Evolutionary conservation across 2,888 invertebrate species (phyloP).

Genomic region (Hypena proboscidalis): DNA sequence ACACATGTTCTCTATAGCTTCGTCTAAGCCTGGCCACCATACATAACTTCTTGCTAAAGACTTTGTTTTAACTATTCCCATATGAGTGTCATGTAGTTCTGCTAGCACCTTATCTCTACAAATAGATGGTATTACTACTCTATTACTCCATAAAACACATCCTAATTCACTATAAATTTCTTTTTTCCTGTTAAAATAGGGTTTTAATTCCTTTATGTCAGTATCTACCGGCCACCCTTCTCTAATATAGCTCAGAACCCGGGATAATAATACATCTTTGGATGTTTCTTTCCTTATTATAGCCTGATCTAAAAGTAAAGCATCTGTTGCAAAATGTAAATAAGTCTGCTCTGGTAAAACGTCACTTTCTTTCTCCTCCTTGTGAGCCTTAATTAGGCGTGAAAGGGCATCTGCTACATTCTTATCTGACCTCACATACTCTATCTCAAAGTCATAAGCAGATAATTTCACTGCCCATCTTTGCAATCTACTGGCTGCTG

Average conservation of each 20-base stretch:
- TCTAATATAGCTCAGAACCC: slow-evolving; percentile 6
- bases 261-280: neutral
- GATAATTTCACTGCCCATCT: slow-evolving; percentile 5
- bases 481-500: slow-evolving; percentile 2
- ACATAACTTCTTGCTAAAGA: too few species aligned
- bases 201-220: slow-evolving; percentile 1
- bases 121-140: slow-evolving; percentile 5
- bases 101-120: slow-evolving; percentile 10
- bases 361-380: too few species aligned
- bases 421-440: slow-evolving; percentile 1
- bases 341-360: too few species aligned
- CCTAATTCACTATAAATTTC: slow-evolving; percentile 7
- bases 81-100: slow-evolving; percentile 19
- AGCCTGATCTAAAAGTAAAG: too few species aligned
- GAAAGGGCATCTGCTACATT: slow-evolving; percentile 7
- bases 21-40: slow-evolving; percentile 36
- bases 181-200: slow-evolving; percentile 1
- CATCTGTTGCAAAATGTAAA: too few species aligned
- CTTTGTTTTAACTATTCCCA: slow-evolving; percentile 27
- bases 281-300: too few species aligned
- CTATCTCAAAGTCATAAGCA: slow-evolving; percentile 2
- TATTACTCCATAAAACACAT: slow-evolving; percentile 14
- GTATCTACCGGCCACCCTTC: slow-evolving; percentile 8
- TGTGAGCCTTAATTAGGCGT: too few species aligned
- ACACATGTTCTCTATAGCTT: slow-evolving; percentile 31